These are phyloP conservation scores for Drosophila pectinifera DNA, from an alignment of 1,140 invertebrate genomes.

Conservation along the genomic window DNA sequence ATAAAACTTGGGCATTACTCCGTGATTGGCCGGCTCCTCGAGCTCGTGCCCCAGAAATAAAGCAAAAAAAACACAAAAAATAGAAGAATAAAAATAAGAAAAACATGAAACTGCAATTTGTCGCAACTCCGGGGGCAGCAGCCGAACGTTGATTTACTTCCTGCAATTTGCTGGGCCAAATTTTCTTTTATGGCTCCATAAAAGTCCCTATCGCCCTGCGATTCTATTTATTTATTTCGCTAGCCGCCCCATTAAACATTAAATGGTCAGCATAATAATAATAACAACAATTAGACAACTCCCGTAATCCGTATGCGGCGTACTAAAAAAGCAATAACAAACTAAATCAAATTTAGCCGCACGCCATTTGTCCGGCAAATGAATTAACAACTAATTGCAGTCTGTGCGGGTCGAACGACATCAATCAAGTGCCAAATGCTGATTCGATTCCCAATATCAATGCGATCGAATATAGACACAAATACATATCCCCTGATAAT, in stretches of 20 bases:
- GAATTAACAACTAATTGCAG: conserved; percentile 50
- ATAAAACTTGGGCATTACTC: conserved; percentile 58
- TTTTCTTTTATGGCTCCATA: conserved; percentile 48
- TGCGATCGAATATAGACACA: conserved; percentile 18
- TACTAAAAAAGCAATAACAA: conserved; percentile 23
- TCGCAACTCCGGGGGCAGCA: conserved; percentile 34
- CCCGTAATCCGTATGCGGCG: conserved; percentile 3
- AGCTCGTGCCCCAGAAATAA: conserved; percentile 6
- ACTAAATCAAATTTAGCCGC: conserved; percentile 42
- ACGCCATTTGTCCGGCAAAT: conserved; percentile 31
- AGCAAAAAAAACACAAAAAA: conserved; percentile 1
- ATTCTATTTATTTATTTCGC: conserved; percentile 48
- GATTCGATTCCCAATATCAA: conserved; percentile 41
- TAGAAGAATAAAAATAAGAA: not conserved
- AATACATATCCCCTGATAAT: conserved; percentile 38
- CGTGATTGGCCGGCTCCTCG: conserved; percentile 45
- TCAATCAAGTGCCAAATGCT: conserved; percentile 39
- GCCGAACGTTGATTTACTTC: conserved; percentile 50
- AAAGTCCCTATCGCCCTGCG: conserved; percentile 32
- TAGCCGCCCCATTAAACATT: conserved; percentile 49
- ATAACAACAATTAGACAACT: conserved; percentile 31
- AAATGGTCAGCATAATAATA: conserved; percentile 33
- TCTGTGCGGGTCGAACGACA: conserved; percentile 20
- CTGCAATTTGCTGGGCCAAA: conserved; percentile 48
- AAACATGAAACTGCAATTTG: conserved; percentile 72